A percentile compares a stretch with the other conserved stretches of the same genome.
phyloP scores from a whole-genome alignment of 1,140 invertebrate genomes.

The Zaprionus vittiger region DNA sequence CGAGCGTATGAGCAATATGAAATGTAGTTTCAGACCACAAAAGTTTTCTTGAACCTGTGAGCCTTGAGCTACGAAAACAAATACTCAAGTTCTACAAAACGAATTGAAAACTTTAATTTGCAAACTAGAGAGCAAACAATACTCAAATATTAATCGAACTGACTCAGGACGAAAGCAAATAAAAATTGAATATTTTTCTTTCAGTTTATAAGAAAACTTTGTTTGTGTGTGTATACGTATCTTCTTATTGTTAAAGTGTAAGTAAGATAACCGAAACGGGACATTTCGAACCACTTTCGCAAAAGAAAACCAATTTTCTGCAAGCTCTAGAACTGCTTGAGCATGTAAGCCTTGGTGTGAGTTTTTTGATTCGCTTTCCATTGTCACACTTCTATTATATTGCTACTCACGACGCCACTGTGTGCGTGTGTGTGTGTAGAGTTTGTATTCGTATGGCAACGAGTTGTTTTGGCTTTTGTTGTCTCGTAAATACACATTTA shows the following conservation, averaged over 20 bases:
- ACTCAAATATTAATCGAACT: slow-evolving; percentile 48
- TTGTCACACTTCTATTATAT: slow-evolving; percentile 75
- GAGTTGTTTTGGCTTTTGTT: slow-evolving; percentile 59
- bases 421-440: slow-evolving; percentile 32
- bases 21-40: not conserved
- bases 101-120: slow-evolving; percentile 37
- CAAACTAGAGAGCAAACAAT: slow-evolving; percentile 33
- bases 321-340: slow-evolving; percentile 59
- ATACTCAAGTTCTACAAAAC: not conserved
- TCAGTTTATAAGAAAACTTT: slow-evolving; percentile 36
- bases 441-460: slow-evolving; percentile 37
- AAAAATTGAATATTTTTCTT: slow-evolving; percentile 23
- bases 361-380: slow-evolving; percentile 47
- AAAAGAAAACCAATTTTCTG: slow-evolving; percentile 70
- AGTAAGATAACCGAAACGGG: slow-evolving; percentile 34
- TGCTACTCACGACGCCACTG: slow-evolving; percentile 8
- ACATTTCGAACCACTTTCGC: slow-evolving; percentile 51
- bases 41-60: not conserved
- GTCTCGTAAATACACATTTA: slow-evolving; percentile 71
- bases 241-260: slow-evolving; percentile 34
- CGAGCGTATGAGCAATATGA: slow-evolving; percentile 23
- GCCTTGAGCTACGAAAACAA: slow-evolving; percentile 1
- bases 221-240: slow-evolving; percentile 22
- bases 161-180: not conserved
- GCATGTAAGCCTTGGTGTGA: slow-evolving; percentile 57